Evolutionary conservation across 2,888 invertebrate genomes (phyloP), one percentile per base, ranked within the genome.

Genomic region (Rhorus exstirpatorius): DNA sequence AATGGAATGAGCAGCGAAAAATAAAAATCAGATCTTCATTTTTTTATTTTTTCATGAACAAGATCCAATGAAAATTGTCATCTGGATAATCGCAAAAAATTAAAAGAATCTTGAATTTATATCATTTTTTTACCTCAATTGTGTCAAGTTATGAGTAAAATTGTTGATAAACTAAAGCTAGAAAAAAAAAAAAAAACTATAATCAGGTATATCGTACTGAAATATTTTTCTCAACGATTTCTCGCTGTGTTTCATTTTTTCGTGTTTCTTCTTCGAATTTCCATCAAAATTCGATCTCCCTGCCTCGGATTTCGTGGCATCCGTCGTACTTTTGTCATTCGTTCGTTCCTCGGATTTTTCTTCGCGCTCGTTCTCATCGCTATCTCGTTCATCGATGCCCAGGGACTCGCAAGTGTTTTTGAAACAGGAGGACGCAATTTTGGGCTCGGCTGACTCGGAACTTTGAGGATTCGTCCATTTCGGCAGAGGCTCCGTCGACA

Each of bases 401-500:
- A 49, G 1, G 12, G n/a, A 19, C 24, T 83, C 55, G 31, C 71
- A 63, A 24, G 55, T 58, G n/a, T 74, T 24, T 21, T 84, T 83
- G 35, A 70, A 63, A 49, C 79, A 75, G 21, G 77, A 46, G 0
- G n/a, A 8, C 12, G 51, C 14, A 3, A 3, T n/a, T 26, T 65
- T 26, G 2, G 26, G 24, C 10, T 46, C 55, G 3, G 12, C 0
- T 0, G 21, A 8, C 0, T 0, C 21, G 12, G 17, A 38, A 26
- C n/a, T 38, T 12, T 12, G 44, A 35, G 79, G 68, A 70, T 75
- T 79, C 12, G 78, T 53, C 94, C 94, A 94, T 38, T 88, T 88
- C n/a, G 91, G 86, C 12, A 94, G 80, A 0, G 94, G 93, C 78
- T 94, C 93, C 17, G 88, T 91, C 7, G 94, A 94, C 58, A 93